phyloP scores from a whole-genome alignment of 2,113 vertebrate species.

The Theristicus caerulescens region DNA sequence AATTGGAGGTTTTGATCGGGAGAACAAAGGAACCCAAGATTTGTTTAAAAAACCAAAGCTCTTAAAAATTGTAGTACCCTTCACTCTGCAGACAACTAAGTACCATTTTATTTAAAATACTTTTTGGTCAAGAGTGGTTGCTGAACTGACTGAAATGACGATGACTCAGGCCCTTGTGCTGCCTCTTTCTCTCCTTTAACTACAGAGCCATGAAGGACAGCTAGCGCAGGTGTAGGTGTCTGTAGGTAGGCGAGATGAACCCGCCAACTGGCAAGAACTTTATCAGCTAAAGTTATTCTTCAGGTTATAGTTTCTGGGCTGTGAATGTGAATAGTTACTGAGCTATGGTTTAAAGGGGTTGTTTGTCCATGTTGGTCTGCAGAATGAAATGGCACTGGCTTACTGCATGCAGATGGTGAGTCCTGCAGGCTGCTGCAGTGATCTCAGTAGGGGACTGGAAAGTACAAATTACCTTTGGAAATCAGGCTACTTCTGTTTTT shows the following conservation, averaged over 20 bases:
- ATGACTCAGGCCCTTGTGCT: not conserved
- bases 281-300: not conserved
- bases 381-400: not conserved
- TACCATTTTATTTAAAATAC: not conserved
- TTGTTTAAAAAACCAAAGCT: not conserved
- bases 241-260: not conserved
- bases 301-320: not conserved
- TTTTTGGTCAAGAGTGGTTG: not conserved
- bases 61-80: not conserved
- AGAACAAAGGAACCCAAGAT: not conserved
- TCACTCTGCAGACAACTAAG: not conserved
- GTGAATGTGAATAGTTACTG: not conserved
- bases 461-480: conserved; percentile 32
- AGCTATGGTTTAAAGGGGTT: rapidly evolving
- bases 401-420: not conserved
- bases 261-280: not conserved
- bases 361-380: not conserved
- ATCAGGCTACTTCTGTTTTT: not conserved
- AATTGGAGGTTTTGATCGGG: not conserved
- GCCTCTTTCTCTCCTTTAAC: not conserved
- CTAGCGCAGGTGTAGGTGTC: not conserved
- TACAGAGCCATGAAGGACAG: not conserved
- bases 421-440: not conserved
- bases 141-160: not conserved
- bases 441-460: not conserved